phyloP scores from a whole-genome alignment of 2,888 invertebrate species.

The Drosophila kanekoi region DNA sequence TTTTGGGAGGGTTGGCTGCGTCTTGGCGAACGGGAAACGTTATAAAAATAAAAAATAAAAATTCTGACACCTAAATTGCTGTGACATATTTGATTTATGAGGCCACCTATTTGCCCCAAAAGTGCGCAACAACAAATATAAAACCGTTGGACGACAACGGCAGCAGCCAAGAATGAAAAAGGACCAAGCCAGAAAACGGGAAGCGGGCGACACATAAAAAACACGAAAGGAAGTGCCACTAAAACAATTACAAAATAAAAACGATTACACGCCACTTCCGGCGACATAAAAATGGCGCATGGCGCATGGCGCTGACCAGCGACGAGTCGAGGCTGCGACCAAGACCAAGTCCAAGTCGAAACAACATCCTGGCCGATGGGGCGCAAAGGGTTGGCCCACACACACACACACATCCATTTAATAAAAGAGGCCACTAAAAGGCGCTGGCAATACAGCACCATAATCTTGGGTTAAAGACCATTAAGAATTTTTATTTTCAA shows the following conservation, averaged over 20 bases:
- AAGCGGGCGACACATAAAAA: conserved; percentile 72
- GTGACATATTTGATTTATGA: conserved; percentile 82
- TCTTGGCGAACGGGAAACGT: conserved; percentile 69
- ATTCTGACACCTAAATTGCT: conserved; percentile 81
- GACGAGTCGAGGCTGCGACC: conserved; percentile 14
- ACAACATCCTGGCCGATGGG: conserved; percentile 28
- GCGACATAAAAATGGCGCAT: conserved; percentile 81
- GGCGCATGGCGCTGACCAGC: conserved; percentile 68
- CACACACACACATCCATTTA: conserved; percentile 50
- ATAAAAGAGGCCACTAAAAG: conserved; percentile 77
- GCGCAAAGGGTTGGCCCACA: conserved; percentile 43
- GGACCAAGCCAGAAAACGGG: conserved; percentile 43
- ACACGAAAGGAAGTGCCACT: conserved; percentile 81
- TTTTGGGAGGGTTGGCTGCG: conserved; percentile 24
- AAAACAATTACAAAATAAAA: conserved; percentile 81
- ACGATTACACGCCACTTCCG: conserved; percentile 81
- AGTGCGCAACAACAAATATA: conserved; percentile 66
- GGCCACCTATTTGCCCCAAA: conserved; percentile 80
- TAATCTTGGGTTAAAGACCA: conserved; percentile 82
- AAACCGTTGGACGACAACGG: conserved; percentile 30
- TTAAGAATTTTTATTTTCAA: conserved; percentile 83
- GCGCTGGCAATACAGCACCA: conserved; percentile 73
- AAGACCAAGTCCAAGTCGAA: conserved; percentile 13
- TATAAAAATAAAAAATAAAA: conserved; percentile 81
- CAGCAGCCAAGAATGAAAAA: conserved; percentile 45